Conservation (phyloP, 2,113 vertebrate species). For the Istiophorus platypterus region DNA sequence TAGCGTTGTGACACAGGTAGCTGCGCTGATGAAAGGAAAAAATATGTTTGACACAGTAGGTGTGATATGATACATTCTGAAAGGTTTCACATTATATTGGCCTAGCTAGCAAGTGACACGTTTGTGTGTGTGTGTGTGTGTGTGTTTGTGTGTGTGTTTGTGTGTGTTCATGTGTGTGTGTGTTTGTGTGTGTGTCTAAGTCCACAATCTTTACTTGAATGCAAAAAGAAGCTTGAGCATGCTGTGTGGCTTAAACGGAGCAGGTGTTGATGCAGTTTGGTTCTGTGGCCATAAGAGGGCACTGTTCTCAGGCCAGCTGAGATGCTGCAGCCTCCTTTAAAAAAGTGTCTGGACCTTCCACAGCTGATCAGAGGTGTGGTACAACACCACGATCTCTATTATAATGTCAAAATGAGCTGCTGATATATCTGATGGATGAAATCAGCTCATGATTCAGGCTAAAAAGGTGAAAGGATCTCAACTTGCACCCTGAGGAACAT, state of each 20-base stretch:
- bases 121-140: constrained; percentile 28
- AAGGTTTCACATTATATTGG: constrained; percentile 77
- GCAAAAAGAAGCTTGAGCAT: constrained; percentile 47
- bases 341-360: constrained; percentile 31
- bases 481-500: constrained; percentile 66
- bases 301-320: constrained; percentile 87
- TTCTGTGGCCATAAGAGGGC: constrained; percentile 60
- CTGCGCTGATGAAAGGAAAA: constrained; percentile 20
- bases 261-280: constrained; percentile 29
- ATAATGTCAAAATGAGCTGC: constrained; percentile 24
- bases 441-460: constrained; percentile 39
- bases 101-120: constrained; percentile 48
- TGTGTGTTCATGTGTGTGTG: constrained; percentile 31
- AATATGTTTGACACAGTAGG: constrained; percentile 51
- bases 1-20: constrained; percentile 32
- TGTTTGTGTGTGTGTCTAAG: constrained; percentile 23
- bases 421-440: constrained; percentile 12
- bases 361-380: constrained; percentile 44
- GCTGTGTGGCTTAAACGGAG: constrained; percentile 24
- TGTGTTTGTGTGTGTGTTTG: constrained; percentile 27
- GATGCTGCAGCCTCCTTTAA: constrained; percentile 45
- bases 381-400: constrained; percentile 22
- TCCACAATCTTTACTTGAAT: constrained; percentile 29
- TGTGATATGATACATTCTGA: constrained; percentile 73
- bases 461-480: constrained; percentile 57